phyloP scores from a whole-genome alignment of 2,113 vertebrate species.

The Pollimyrus isidori region DNA sequence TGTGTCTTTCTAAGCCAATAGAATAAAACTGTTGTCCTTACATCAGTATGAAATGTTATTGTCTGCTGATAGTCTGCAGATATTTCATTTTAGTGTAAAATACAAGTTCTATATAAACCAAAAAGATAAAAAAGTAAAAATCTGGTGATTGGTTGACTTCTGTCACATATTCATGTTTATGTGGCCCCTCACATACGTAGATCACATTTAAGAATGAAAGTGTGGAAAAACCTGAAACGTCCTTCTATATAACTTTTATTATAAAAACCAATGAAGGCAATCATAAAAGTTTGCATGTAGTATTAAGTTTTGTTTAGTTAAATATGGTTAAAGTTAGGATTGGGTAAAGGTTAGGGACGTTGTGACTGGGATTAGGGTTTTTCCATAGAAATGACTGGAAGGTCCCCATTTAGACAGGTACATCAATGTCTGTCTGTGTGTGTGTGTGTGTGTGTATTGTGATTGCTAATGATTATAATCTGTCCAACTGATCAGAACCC shows the following conservation, averaged over 20 bases:
- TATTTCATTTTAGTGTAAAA: background rate
- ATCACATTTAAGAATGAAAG: too few species aligned
- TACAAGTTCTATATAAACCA: background rate
- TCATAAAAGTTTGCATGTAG: too few species aligned
- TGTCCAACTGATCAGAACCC: slow-evolving; percentile 25
- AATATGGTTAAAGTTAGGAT: too few species aligned
- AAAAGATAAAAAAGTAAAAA: background rate
- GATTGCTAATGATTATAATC: slow-evolving; percentile 26
- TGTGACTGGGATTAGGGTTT: too few species aligned
- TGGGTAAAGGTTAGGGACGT: too few species aligned
- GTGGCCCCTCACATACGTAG: too few species aligned
- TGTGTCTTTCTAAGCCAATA: background rate
- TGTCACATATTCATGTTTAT: background rate
- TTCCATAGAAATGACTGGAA: too few species aligned
- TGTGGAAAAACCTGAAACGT: too few species aligned
- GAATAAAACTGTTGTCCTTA: background rate
- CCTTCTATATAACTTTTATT: background rate
- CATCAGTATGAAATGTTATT: background rate
- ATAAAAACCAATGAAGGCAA: background rate
- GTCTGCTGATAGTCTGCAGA: background rate
- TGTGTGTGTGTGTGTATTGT: background rate
- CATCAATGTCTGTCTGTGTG: too few species aligned
- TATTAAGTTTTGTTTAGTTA: too few species aligned
- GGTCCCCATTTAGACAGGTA: too few species aligned
- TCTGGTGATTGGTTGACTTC: background rate